Base-by-base conservation (phyloP, 1,140 invertebrate species). In the Nasonia longicornis region DNA sequence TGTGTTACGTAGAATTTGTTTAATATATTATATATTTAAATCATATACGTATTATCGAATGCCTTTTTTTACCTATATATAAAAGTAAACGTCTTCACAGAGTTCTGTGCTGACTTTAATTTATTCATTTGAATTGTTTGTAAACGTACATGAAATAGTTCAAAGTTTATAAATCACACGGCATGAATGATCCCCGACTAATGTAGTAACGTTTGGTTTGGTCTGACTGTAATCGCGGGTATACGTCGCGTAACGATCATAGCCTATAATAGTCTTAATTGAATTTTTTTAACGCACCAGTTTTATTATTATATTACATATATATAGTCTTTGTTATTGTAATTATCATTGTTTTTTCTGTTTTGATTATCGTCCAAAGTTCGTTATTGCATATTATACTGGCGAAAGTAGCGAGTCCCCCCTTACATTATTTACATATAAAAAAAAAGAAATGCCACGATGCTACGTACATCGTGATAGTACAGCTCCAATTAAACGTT, bases 131-230 rank as follows among this genome's bases (percentile, higher is more conserved):
- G 31, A 74, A 67, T 70, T 83, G 77, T 67, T 80, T 80, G 66
- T 83, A 83, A 80, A 75, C 45, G 48, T 76, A 73, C 42, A 63
- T n/a, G 10, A 74, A 78, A 85, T 79, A 69, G 70, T 79, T 83
- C 83, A 80, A 76, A 84, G 84, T 85, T 86, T 76, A 87, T 84
- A 14, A 48, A 86, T 85, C 12, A 90, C 80, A 88, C 82, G 82
- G 90, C 90, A 91, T 90, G 89, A 86, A 63, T 75, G 42, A 87
- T 87, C 85, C 84, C 86, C 84, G 83, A 89, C 89, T 90, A 90
- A 91, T 91, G 89, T 88, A 86, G 85, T 89, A 90, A 89, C 87
- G 87, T 86, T 87, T 89, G 87, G 86, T 89, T 88, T 91, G 89
- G 89, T 90, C 87, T 87, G 82, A 87, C 67, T 77, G 64, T 82